A percentile compares a stretch with the other conserved stretches of the same genome.
Conservation (phyloP, 2,888 invertebrate species). For the Caenorhabditis doughertyi region DNA sequence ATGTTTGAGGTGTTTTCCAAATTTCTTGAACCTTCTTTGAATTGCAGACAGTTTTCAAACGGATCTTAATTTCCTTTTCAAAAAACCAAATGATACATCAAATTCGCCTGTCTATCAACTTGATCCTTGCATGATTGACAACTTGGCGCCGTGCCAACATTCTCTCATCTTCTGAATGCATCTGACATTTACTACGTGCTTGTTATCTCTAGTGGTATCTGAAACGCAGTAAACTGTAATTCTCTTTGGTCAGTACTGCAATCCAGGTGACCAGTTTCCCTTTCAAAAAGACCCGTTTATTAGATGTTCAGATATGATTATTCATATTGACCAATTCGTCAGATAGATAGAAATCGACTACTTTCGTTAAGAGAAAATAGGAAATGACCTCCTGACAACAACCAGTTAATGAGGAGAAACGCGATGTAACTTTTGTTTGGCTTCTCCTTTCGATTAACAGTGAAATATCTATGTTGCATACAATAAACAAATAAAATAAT, state of each 20-base stretch:
- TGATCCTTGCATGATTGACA: slow-evolving; percentile 12
- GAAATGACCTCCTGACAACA: slow-evolving; percentile 56
- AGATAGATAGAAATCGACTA: slow-evolving; percentile 34
- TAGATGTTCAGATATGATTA: slow-evolving; percentile 10
- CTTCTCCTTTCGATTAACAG: slow-evolving; percentile 62
- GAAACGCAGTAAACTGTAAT: too few relatives aligned
- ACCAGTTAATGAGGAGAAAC: slow-evolving; percentile 60
- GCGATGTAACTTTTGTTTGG: slow-evolving; percentile 59
- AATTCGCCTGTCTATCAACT: slow-evolving; percentile 13
- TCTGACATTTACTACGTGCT: background rate
- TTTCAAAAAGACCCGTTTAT: slow-evolving; percentile 31
- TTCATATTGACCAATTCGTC: slow-evolving; percentile 34
- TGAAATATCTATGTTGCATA: slow-evolving; percentile 48
- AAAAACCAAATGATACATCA: background rate
- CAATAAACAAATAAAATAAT: slow-evolving; percentile 14
- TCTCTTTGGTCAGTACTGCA: slow-evolving; percentile 5
- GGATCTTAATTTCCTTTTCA: too few relatives aligned
- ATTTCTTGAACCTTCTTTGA: too few relatives aligned
- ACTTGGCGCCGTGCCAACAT: slow-evolving; percentile 13
- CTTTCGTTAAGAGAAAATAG: slow-evolving; percentile 33
- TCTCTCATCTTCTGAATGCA: background rate
- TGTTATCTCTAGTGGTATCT: background rate
- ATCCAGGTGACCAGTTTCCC: slow-evolving; percentile 47
- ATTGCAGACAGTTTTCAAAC: too few relatives aligned
- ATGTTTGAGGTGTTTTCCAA: too few relatives aligned